A percentile compares a stretch with the other conserved stretches of the same genome.
Evolutionary conservation across 2,888 invertebrate species (phyloP).

Genomic region (Macropis europaea): DNA sequence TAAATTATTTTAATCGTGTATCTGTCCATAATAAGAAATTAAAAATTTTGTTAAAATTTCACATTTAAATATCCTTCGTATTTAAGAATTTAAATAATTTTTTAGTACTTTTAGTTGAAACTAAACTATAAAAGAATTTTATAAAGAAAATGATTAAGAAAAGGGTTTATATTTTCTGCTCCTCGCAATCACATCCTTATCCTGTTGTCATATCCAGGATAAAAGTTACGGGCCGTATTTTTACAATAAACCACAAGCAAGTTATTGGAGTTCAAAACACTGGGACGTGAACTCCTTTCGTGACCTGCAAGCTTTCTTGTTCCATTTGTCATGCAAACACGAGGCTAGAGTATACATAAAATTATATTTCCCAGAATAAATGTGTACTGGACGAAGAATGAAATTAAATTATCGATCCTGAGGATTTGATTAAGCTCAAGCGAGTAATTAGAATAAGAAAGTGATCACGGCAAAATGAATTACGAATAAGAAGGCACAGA

Average conservation of each 20-base stretch:
- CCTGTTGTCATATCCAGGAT: neutral
- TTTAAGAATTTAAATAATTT: no score
- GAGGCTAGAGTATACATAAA: neutral
- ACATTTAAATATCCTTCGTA: no score
- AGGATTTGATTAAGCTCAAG: neutral
- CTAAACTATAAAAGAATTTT: no score
- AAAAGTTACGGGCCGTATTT: slow-evolving; percentile 2
- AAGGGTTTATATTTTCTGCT: neutral
- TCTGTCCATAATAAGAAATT: no score
- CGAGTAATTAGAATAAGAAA: no score
- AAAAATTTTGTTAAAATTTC: no score
- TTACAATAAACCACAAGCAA: neutral
- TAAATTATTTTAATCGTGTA: no score
- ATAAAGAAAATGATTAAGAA: neutral
- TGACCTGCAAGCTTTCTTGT: slow-evolving; percentile 11
- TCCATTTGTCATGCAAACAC: slow-evolving; percentile 23
- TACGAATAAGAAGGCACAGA: no score
- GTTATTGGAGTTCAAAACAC: slow-evolving; percentile 2
- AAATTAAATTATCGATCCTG: neutral
- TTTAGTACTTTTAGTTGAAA: no score
- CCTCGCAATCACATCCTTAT: neutral
- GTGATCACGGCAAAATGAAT: no score
- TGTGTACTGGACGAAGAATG: neutral
- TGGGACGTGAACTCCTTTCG: slow-evolving; percentile 5
- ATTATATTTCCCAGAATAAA: slow-evolving; percentile 5